These are phyloP conservation scores for Percopsis transmontana DNA, from an alignment of 2,113 vertebrate genomes.

Conservation along the genomic window DNA sequence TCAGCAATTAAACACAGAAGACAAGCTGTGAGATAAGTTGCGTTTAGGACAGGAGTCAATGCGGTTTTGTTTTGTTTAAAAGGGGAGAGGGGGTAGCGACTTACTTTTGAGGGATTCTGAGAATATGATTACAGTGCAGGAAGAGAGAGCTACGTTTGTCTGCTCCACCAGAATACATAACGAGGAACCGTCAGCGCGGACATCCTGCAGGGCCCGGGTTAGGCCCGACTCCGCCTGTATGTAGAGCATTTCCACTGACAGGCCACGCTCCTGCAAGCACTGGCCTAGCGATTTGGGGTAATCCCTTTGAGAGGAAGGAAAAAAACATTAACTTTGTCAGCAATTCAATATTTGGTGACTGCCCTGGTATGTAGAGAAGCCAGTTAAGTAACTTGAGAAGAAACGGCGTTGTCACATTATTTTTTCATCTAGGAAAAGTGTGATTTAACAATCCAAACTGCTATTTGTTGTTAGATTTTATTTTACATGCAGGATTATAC, in stretches of 20 bases:
- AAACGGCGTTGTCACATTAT: too few relatives aligned
- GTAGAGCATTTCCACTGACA: slow-evolving; percentile 82
- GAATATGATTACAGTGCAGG: slow-evolving; percentile 82
- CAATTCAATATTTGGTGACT: slow-evolving; percentile 43
- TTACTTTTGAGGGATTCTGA: slow-evolving; percentile 85
- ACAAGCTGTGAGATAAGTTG: too few relatives aligned
- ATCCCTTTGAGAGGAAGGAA: slow-evolving; percentile 83
- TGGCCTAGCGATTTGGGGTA: slow-evolving; percentile 80
- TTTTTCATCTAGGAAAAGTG: too few relatives aligned
- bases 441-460: too few relatives aligned
- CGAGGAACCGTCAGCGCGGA: slow-evolving; percentile 79
- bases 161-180: slow-evolving; percentile 85
- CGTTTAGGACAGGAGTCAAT: too few relatives aligned
- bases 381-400: too few relatives aligned
- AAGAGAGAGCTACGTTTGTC: slow-evolving; percentile 77
- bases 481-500: too few relatives aligned
- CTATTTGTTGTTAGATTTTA: too few relatives aligned
- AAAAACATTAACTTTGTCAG: slow-evolving; percentile 71
- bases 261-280: slow-evolving; percentile 79
- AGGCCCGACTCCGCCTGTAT: slow-evolving; percentile 77
- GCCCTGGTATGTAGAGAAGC: too few relatives aligned
- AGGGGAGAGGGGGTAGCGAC: slow-evolving; percentile 57
- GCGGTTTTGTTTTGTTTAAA: too few relatives aligned
- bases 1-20: too few relatives aligned
- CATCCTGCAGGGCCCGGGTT: slow-evolving; percentile 78